Conservation (phyloP, 2,888 invertebrate genomes). For the Muschampia plurimacula region DNA sequence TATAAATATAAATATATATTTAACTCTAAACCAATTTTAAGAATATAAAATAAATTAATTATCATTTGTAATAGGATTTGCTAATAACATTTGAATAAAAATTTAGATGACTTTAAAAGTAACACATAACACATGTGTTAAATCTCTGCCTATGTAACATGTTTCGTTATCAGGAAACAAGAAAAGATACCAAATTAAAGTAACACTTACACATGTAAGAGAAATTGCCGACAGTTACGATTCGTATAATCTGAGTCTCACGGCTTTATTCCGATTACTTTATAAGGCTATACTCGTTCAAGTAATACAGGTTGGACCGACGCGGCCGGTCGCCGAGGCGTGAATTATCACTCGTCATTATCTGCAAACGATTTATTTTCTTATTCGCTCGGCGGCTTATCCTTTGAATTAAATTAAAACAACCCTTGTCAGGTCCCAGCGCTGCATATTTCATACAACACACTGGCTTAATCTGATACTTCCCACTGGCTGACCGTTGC, state of each 20-base stretch:
- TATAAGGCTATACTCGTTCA: conserved; percentile 46
- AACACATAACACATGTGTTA: too few species aligned
- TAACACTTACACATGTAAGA: conserved; percentile 9
- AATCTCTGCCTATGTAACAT: not conserved
- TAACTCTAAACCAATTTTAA: not conserved
- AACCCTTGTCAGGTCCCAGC: conserved; percentile 59
- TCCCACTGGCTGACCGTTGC: conserved; percentile 47
- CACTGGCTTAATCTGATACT: conserved; percentile 57
- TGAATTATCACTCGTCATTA: conserved; percentile 73
- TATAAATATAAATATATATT: too few species aligned
- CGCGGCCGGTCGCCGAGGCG: conserved; percentile 35
- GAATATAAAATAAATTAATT: not conserved
- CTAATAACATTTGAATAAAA: not conserved
- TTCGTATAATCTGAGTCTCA: conserved; percentile 3
- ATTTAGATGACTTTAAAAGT: not conserved
- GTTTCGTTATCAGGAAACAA: not conserved
- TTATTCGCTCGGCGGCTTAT: conserved; percentile 59
- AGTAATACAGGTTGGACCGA: conserved; percentile 26
- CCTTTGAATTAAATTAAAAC: conserved; percentile 78
- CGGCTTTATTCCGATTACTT: conserved; percentile 48
- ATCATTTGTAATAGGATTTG: too few species aligned
- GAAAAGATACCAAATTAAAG: not conserved
- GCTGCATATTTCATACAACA: conserved; percentile 67
- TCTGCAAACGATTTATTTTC: conserved; percentile 67
- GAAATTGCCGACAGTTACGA: conserved; percentile 7